phyloP scores from a whole-genome alignment of 2,113 vertebrate genomes.

The Melozone crissalis region DNA sequence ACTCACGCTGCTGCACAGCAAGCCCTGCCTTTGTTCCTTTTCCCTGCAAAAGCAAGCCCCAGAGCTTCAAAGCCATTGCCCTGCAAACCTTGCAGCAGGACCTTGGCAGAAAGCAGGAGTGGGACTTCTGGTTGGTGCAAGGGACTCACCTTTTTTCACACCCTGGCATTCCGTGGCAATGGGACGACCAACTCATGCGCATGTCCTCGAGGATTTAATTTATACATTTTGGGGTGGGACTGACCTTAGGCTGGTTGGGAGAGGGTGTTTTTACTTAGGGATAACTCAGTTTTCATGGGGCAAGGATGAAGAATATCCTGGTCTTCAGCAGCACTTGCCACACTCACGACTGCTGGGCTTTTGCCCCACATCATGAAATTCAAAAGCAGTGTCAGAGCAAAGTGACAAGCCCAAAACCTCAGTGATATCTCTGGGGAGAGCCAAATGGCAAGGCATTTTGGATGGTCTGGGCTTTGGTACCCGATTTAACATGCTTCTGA shows the following conservation, averaged over 20 bases:
- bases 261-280: neutral
- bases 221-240: neutral
- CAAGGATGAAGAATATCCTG: neutral
- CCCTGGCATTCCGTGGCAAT: neutral
- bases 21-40: constrained; percentile 10
- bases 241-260: neutral
- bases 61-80: neutral
- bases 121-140: neutral
- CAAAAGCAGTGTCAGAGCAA: neutral
- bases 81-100: neutral
- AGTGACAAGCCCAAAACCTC: neutral
- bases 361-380: neutral
- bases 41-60: neutral
- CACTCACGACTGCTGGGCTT: neutral
- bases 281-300: neutral
- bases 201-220: neutral
- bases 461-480: neutral
- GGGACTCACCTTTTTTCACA: neutral
- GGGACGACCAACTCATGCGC: accelerated
- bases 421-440: neutral
- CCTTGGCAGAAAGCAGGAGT: neutral
- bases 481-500: neutral
- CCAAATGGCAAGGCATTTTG: neutral
- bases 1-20: neutral
- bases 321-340: neutral